Evolutionary conservation across 2,797 vertebrate genomes (phyloP), one percentile per base, ranked within the genome.

Genomic region (Sebastiscus albofasciatus): DNA sequence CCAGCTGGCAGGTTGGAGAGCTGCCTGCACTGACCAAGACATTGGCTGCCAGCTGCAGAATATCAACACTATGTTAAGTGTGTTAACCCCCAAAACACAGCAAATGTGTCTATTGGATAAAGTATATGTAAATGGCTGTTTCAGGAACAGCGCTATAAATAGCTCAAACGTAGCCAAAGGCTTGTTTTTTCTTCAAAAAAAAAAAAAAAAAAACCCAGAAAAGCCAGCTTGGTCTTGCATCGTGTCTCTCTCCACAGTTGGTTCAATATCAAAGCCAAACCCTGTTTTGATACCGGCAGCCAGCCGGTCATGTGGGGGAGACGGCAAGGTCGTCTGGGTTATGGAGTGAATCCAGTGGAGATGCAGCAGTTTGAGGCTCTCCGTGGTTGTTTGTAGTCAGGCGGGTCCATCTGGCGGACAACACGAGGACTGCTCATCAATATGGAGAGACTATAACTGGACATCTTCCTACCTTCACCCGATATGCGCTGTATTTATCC

Each of bases 321-420:
- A 77, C 52, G 80, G 70, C 92, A 93, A 94, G 92, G 94, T 93
- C 93, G 86, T 92, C 89, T 81, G 87, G 90, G 90, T 93, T 85
- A 84, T 61, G 68, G 79, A 81, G 81, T 9, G 75, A 72, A 79
- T 84, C 87, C 78, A 64, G 82, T 8, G 75, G 86, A 85, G 89
- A 76, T 69, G 84, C 88, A 49, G 89, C 79, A 62, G 84, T 71
- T 75, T 56, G 70, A 11, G 80, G 42, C 67, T 59, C 62, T 64
- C 27, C 12, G 79, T 34, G 74, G 56, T 78, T 59, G 89, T 93
- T 88, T 85, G 85, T 89, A 85, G 86, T 91, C 85, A 62, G 67
- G 61, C 86, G 90, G 90, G 87, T 90, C 93, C 93, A 90, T 91
- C 94, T 95, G 91, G 82, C 76, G 94, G 93, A 52, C 86, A 22